Conservation (phyloP, 64 coral and sea anemone genomes). For the Platygyra sinensis region DNA sequence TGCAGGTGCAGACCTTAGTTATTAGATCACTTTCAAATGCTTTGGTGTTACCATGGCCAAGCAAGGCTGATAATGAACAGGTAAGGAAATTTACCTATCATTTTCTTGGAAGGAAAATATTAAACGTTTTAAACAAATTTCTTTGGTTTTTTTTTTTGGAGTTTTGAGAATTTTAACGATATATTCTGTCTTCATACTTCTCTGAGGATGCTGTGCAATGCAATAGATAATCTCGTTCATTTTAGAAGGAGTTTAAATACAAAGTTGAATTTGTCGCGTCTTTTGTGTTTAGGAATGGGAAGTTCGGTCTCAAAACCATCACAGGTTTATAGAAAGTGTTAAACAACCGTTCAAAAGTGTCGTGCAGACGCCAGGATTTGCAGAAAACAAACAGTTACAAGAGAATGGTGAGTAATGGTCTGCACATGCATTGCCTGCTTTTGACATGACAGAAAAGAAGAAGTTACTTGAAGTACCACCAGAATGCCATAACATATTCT, state of each 20-base stretch:
- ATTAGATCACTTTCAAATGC: constrained; percentile 91
- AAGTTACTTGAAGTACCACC: too few species aligned
- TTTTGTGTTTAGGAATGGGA: constrained; percentile 73
- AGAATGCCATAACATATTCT: too few species aligned
- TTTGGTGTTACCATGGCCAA: constrained; percentile 90
- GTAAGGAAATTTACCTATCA: constrained; percentile 2
- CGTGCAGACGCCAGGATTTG: constrained; percentile 62
- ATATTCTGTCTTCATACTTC: too few species aligned
- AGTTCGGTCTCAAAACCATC: constrained; percentile 80
- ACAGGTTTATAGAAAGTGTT: constrained; percentile 73
- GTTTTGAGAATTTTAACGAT: too few species aligned
- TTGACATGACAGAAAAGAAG: too few species aligned
- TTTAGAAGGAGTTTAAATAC: too few species aligned
- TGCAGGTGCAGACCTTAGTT: constrained; percentile 93
- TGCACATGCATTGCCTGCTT: background rate
- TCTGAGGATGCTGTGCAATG: too few species aligned
- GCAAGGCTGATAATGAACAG: constrained; percentile 83
- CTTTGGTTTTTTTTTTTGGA: too few species aligned
- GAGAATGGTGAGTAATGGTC: constrained; percentile 51
- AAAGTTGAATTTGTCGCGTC: background rate
- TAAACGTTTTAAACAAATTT: too few species aligned
- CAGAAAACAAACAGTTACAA: constrained; percentile 87
- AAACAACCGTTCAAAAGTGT: constrained; percentile 70
- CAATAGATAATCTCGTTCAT: too few species aligned
- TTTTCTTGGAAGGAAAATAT: too few species aligned